phyloP scores from a whole-genome alignment of 2,888 invertebrate species.

The Cheilosia scutellata region DNA sequence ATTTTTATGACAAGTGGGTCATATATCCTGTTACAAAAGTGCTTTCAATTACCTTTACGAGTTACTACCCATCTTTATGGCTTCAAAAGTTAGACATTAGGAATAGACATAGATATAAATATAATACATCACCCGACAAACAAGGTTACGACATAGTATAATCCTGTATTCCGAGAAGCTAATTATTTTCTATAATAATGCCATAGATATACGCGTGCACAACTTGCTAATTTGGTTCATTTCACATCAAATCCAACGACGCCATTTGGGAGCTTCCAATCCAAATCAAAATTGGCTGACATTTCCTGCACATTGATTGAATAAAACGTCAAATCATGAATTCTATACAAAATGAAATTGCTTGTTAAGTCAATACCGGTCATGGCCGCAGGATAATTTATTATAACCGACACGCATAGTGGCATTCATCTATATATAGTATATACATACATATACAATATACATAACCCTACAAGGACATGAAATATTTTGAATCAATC shows the following conservation, averaged over 20 bases:
- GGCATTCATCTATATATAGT: not conserved
- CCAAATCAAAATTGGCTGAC: constrained; percentile 28
- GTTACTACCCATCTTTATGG: too few relatives aligned
- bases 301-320: constrained; percentile 2
- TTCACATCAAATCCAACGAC: constrained; percentile 12
- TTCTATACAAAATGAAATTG: constrained; percentile 30
- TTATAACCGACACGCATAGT: constrained; percentile 25
- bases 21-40: too few relatives aligned
- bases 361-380: constrained; percentile 52
- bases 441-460: too few relatives aligned
- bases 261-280: constrained; percentile 20
- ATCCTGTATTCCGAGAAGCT: not conserved
- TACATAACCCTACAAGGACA: not conserved
- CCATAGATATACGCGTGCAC: not conserved
- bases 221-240: constrained; percentile 3
- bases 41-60: too few relatives aligned
- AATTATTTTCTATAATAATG: constrained; percentile 39
- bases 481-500: constrained; percentile 36
- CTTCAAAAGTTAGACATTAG: too few relatives aligned
- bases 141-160: not conserved
- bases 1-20: too few relatives aligned
- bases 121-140: not conserved
- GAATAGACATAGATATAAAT: not conserved
- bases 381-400: constrained; percentile 50
- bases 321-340: constrained; percentile 32